Conservation (phyloP, 1,140 invertebrate species). For the Drosophila gunungcola region DNA sequence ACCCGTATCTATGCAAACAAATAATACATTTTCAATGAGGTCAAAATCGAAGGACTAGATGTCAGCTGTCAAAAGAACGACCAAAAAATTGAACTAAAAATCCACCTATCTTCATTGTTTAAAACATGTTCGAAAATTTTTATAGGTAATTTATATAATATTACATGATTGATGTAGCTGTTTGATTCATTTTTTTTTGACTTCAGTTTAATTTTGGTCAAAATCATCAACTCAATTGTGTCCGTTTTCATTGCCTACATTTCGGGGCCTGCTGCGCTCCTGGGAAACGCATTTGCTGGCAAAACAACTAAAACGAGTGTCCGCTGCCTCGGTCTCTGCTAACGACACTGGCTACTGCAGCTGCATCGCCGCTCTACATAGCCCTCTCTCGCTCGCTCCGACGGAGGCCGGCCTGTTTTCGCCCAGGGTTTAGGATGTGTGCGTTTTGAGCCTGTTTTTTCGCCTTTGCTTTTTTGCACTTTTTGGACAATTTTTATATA, state of each 20-base stretch:
- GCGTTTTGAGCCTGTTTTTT: conserved; percentile 59
- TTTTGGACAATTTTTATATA: conserved; percentile 75
- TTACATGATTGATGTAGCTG: too few relatives aligned
- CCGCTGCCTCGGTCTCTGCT: conserved; percentile 20
- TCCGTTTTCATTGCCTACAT: conserved; percentile 28
- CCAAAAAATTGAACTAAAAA: too few relatives aligned
- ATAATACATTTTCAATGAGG: too few relatives aligned
- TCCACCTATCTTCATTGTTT: too few relatives aligned
- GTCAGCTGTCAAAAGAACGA: too few relatives aligned
- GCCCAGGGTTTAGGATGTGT: conserved; percentile 54
- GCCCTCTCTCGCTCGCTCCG: conserved; percentile 32
- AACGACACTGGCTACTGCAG: not conserved
- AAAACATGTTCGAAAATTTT: too few relatives aligned
- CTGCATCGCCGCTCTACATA: conserved; percentile 22
- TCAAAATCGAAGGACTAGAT: too few relatives aligned
- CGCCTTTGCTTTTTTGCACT: conserved; percentile 47
- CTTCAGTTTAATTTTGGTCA: too few relatives aligned
- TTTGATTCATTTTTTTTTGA: too few relatives aligned
- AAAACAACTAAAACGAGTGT: conserved; percentile 69
- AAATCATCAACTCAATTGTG: too few relatives aligned
- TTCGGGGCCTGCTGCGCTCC: conserved; percentile 41
- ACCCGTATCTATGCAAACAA: too few relatives aligned
- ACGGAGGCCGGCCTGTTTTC: conserved; percentile 41
- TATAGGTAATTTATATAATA: too few relatives aligned
- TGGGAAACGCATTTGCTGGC: conserved; percentile 72